A percentile compares a stretch with the other conserved stretches of the same genome.
phyloP scores from a whole-genome alignment of 2,113 vertebrate species.

The Cavia porcellus region DNA sequence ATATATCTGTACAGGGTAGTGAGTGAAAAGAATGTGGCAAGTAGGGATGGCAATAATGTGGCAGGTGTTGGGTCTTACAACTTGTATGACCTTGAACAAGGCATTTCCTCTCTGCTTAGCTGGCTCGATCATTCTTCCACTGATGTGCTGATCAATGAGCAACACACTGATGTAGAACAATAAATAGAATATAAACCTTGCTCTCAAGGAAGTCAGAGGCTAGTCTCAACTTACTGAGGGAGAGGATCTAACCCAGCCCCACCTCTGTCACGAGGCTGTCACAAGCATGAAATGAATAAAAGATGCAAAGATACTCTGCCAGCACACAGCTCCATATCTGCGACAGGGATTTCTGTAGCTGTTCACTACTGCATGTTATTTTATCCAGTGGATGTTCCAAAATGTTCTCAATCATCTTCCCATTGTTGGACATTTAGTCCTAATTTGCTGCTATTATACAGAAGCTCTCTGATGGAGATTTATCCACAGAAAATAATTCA shows the following conservation, averaged over 20 bases:
- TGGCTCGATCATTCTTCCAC: background rate
- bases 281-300: conserved; percentile 28
- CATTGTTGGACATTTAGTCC: conserved; percentile 81
- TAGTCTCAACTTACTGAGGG: background rate
- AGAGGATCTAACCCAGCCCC: background rate
- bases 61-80: background rate
- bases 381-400: conserved; percentile 76
- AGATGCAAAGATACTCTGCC: background rate
- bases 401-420: conserved; percentile 78
- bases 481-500: conserved; percentile 73
- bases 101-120: conserved; percentile 6
- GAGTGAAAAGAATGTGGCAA: background rate
- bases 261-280: background rate
- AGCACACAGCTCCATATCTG: background rate
- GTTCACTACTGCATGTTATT: conserved; percentile 67
- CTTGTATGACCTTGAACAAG: conserved; percentile 37
- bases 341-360: conserved; percentile 20
- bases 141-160: conserved; percentile 23
- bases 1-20: background rate
- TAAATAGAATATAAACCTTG: background rate
- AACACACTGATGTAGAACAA: background rate
- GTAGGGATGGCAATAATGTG: background rate
- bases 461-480: conserved; percentile 68
- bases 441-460: conserved; percentile 82
- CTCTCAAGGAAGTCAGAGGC: background rate